phyloP scores from a whole-genome alignment of 2,888 invertebrate genomes.

The Microctonus hyperodae region DNA sequence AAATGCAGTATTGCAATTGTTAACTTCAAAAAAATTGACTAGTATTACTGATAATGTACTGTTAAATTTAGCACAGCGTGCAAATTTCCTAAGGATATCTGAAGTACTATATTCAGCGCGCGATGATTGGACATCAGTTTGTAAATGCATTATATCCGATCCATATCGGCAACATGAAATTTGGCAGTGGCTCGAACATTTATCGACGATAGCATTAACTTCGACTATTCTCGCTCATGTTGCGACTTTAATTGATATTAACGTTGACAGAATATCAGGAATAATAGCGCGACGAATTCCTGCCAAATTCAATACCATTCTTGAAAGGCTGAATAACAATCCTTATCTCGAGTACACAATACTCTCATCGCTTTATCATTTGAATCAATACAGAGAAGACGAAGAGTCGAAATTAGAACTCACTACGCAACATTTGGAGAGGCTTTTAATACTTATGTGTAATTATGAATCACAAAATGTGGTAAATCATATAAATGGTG shows the following conservation, averaged over 20 bases:
- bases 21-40: conserved; percentile 55
- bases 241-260: conserved; percentile 47
- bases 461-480: conserved; percentile 55
- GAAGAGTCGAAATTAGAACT: conserved; percentile 52
- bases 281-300: conserved; percentile 55
- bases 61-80: conserved; percentile 54
- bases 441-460: conserved; percentile 60
- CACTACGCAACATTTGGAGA: conserved; percentile 54
- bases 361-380: conserved; percentile 50
- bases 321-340: conserved; percentile 54
- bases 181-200: conserved; percentile 55
- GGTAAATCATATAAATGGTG: conserved; percentile 53
- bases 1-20: conserved; percentile 53
- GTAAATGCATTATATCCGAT: conserved; percentile 56
- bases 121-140: conserved; percentile 60
- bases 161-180: conserved; percentile 53
- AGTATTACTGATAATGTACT: conserved; percentile 56
- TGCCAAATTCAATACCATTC: conserved; percentile 51
- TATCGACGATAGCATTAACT: conserved; percentile 49
- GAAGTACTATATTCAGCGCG: conserved; percentile 56
- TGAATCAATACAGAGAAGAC: conserved; percentile 49
- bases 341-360: conserved; percentile 51
- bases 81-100: conserved; percentile 57
- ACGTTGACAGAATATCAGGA: conserved; percentile 49
- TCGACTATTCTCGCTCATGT: conserved; percentile 48